Base-by-base conservation (phyloP, 1,140 invertebrate genomes). In the Tribolium castaneum region DNA sequence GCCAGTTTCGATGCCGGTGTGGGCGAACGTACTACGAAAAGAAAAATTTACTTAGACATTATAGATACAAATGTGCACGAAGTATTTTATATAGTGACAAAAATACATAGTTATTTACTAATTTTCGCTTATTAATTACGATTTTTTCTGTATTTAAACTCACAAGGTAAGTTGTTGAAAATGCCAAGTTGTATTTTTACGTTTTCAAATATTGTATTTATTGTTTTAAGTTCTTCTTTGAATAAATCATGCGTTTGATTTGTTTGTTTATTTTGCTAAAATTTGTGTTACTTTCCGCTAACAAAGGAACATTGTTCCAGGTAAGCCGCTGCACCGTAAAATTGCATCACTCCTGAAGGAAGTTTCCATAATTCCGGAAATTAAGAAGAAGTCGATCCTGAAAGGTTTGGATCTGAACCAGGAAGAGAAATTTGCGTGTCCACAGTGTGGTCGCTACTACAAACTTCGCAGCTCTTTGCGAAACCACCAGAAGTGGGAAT, bases 401-500 rank as follows among this genome's bases (percentile, higher is more conserved):
- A 10, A 13, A 66, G 39, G 39, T n/a, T 72, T 34, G 13, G 66
- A 70, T 70, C 13, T 39, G n/a, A 52, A 52, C 39, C 45, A 54
- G 13, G 19, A 72, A 13, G 70, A 50, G 1, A 25, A 34, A 50
- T 50, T 72, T 39, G 50, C 50, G n/a, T 75, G 72, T 75, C 49
- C 4, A 12, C 35, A 52, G n/a, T 80, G 79, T 35, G 70, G 76
- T 10, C 70, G 77, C 35, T 13, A 12, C 13, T 80, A 80, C 54
- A 80, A 80, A 56, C 86, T 88, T 77, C 88, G 88, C 81, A 89
- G 87, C 77, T 88, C 87, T 3, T 88, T 88, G 78, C 83, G 87
- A 73, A 83, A 87, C 59, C 88, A 89, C 52, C 82, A 88, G 6
- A 88, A 87, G 0, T 88, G 88, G 59, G 88, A 89, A 77, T 89